Evolutionary conservation across 2,113 vertebrate species (phyloP), one percentile per base, ranked within the genome.

Genomic region (Pterophyllum scalare): DNA sequence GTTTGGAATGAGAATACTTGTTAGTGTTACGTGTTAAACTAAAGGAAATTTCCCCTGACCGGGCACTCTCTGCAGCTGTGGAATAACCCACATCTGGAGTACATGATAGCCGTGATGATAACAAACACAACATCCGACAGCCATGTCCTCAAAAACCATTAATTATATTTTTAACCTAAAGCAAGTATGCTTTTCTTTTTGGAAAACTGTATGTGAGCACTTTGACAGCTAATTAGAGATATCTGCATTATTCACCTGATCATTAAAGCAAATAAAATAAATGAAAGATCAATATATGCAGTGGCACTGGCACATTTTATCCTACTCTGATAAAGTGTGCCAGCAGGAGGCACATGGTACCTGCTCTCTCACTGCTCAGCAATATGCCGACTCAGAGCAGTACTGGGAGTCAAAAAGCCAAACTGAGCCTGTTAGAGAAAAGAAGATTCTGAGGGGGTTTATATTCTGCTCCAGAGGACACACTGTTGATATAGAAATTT

Each of bases 401-500:
- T 20, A 65, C 58, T 0, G 11, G 17, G 57, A 60, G 57, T 3
- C 28, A 58, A 58, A 33, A 64, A 65, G 59, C 59, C 20, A 5
- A 60, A 61, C 65, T 6, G 56, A 60, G 35, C 20, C 61, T 1
- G 2, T 54, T 2, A 33, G 59, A 72, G 26, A 77, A n/a, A 5
- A 14, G 31, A 54, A 8, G 28, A 62, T 65, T 77, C 86, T 75
- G 20, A 77, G 78, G 1, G 59, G 2, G 19, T 67, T 77, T 59
- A 22, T 33, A 7, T 33, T 54, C 54, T 35, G 52, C 77, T 60
- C 46, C 77, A 38, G 81, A 80, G 26, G 33, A 72, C 24, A 2
- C 13, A 17, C 20, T 33, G 80, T 62, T 77, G 76, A 76, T 74
- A 79, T 84, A 35, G 10, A 61, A 75, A 74, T 79, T 78, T 40